Evolutionary conservation across 2,888 invertebrate species (phyloP).

Genomic region (Nemotelus nigrinus): DNA sequence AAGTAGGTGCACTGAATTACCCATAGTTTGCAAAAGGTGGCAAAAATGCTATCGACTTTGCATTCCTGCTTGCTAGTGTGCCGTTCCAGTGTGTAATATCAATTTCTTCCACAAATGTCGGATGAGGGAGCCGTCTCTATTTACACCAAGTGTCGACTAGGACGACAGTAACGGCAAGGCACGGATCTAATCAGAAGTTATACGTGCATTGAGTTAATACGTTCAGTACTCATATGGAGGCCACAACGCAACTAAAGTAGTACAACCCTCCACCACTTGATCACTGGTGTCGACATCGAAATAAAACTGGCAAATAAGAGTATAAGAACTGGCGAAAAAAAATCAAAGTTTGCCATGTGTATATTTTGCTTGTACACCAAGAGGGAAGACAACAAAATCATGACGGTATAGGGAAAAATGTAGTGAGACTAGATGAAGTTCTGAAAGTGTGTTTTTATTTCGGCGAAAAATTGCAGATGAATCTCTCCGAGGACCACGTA

Average conservation of each 20-base stretch:
- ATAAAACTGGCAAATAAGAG: conserved; percentile 7
- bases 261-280: too few relatives aligned
- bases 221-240: conserved; percentile 41
- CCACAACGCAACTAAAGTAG: neutral
- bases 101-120: neutral
- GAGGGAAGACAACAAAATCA: too few relatives aligned
- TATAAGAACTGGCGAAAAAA: neutral
- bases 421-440: too few relatives aligned
- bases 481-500: neutral
- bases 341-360: neutral
- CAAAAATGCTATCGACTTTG: conserved; percentile 20
- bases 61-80: neutral
- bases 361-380: too few relatives aligned
- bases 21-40: neutral
- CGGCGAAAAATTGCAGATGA: neutral
- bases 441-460: too few relatives aligned
- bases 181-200: conserved; percentile 46
- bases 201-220: conserved; percentile 47
- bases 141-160: conserved; percentile 28
- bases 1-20: neutral
- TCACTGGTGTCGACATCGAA: neutral
- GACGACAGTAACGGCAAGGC: neutral
- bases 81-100: neutral
- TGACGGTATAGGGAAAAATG: too few relatives aligned
- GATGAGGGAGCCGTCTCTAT: conserved; percentile 45